Evolutionary conservation across 2,113 vertebrate genomes (phyloP), one percentile per base, ranked within the genome.

Genomic region (Paralichthys olivaceus): DNA sequence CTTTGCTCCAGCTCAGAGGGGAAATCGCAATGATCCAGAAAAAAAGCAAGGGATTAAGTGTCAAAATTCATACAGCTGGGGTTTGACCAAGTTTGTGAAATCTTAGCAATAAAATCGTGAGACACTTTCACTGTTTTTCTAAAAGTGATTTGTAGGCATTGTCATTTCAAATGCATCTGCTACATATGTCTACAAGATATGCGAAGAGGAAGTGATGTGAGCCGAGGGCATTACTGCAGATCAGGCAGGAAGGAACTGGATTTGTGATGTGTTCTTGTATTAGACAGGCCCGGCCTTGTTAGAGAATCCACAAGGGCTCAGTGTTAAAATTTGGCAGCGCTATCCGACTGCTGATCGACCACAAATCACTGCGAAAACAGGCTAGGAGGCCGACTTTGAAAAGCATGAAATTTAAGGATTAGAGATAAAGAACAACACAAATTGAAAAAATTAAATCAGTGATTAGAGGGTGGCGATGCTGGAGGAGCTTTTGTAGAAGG

Each of bases 251-350:
- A 79, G 67, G 75, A 88, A 55, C 40, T 84, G 71, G 84, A 85
- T 85, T 82, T 87, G 75, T 80, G 69, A 75, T 80, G 84, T 87
- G 79, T 80, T 85, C 40, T 85, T 57, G 63, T 79, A 84, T 84
- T 64, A 84, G 79, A 89, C 85, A 90, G 83, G 81, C 71, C 80
- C 12, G 64, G 89, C 89, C 89, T 89, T 90, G 90, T 92, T 91
- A 79, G 75, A 75, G 72, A 87, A 90, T 84, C 75, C 63, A 84
- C 84, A 87, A 87, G 78, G 75, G 81, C 77, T 89, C 73, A 79
- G 87, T 85, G 85, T 89, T 85, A 65, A 84, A 71, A 85, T 61
- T 70, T 89, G 87, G 87, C 86, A 89, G 69, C 76, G 75, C 66
- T 34, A 70, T 83, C 54, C 75, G 59, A 76, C 67, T 77, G 69